These are phyloP conservation scores for Odontophorus gujanensis DNA, from an alignment of 2,113 vertebrate species.

Conservation along the genomic window DNA sequence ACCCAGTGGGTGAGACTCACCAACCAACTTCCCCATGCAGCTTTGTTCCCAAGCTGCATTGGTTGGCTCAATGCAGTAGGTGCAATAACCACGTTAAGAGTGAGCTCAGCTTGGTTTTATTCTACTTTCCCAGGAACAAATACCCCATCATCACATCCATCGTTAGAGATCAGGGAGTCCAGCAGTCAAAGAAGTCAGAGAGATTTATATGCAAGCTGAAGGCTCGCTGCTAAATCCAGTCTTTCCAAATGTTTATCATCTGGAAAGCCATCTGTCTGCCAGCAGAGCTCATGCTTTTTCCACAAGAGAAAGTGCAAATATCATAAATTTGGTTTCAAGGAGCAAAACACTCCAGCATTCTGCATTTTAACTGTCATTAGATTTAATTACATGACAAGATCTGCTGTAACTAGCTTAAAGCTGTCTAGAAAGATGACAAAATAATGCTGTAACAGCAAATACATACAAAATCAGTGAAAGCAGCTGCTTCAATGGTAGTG, in stretches of 20 bases:
- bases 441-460: neutral
- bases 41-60: neutral
- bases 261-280: neutral
- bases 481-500: neutral
- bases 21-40: neutral
- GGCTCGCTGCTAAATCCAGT: neutral
- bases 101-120: neutral
- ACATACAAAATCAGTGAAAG: neutral
- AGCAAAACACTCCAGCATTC: neutral
- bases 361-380: conserved; percentile 7
- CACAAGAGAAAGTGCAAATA: neutral
- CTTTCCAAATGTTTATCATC: neutral
- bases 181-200: neutral
- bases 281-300: neutral
- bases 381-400: neutral
- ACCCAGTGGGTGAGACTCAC: no score
- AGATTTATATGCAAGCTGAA: neutral
- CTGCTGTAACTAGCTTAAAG: neutral
- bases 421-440: neutral
- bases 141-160: accelerated
- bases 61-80: neutral
- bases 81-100: neutral
- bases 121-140: neutral
- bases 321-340: neutral
- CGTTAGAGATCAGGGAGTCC: neutral